These are phyloP conservation scores for Allygus modestus DNA, from an alignment of 2,888 invertebrate species.

Conservation along the genomic window DNA sequence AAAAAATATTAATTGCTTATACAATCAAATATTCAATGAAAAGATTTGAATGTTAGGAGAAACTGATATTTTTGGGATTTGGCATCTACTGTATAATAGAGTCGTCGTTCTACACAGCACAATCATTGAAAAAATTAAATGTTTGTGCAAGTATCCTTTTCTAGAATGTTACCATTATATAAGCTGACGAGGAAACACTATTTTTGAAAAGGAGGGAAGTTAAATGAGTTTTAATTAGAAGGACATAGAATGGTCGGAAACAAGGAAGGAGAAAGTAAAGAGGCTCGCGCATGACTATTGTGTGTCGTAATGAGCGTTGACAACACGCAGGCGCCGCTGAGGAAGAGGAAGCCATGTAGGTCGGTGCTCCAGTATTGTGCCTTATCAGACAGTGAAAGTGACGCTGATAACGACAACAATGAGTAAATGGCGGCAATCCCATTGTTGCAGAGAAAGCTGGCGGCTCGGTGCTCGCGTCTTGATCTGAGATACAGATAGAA, in stretches of 20 bases:
- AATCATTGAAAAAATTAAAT: no score
- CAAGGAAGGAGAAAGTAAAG: conserved; percentile 47
- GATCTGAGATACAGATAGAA: conserved; percentile 56
- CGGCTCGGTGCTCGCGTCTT: conserved; percentile 1
- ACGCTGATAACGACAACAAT: conserved; percentile 56
- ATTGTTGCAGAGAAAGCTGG: conserved; percentile 52
- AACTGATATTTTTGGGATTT: no score
- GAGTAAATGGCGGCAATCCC: conserved; percentile 53
- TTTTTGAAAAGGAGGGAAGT: neutral
- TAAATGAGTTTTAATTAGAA: conserved; percentile 20
- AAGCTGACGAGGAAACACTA: no score
- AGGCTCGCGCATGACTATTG: conserved; percentile 37
- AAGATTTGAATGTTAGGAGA: no score
- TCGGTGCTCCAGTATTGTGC: conserved; percentile 56
- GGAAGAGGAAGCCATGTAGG: conserved; percentile 38
- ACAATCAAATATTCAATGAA: no score
- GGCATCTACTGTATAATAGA: no score
- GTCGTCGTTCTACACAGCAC: no score
- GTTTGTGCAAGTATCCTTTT: no score
- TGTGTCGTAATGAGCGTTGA: conserved; percentile 31
- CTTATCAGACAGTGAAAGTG: conserved; percentile 56
- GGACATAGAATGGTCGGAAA: neutral
- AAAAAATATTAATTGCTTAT: no score
- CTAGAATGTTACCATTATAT: no score
- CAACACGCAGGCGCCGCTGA: conserved; percentile 8